Base-by-base conservation (phyloP, 2,113 vertebrate genomes). In the Xiphorhynchus elegans region DNA sequence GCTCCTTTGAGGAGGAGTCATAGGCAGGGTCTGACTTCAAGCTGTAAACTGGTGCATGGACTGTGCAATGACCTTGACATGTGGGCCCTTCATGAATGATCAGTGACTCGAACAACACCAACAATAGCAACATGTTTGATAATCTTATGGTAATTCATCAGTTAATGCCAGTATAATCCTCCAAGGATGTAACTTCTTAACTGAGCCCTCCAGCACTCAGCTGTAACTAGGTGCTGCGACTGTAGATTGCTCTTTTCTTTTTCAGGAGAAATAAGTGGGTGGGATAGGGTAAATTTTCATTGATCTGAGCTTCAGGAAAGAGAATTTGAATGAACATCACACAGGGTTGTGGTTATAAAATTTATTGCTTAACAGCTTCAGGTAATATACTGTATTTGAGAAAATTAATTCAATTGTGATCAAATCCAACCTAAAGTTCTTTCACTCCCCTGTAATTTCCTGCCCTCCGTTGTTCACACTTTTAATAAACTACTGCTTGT, bases 1-100 rank as follows among this genome's bases (percentile, higher is more conserved):
- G 66, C 2, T 82, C 23, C 40, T 2, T 2, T 1, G 0, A 6
- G 12, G 17, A 75, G 55, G 10, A 62, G 20, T 0, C 3, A 42
- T 8, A 39, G 44, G 23, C 28, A 79, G 55, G 9, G 19, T 64
- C 21, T 11, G 10, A 35, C 37, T 83, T 72, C 1, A 25, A 11
- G 13, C 17, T n/a, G 7, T 11, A 25, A 52, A 1, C 4, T 3
- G 5, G 8, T 40, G 44, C 21, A n/a, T 0, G 23, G 67, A 28
- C 42, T 42, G 31, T 59, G 53, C 59, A 58, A 21, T 3, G 4
- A 33, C 11, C 40, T 68, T 72, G 49, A 15, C 11, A 37, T 4
- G 4, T 15, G 56, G 35, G 52, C n/a, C 31, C 31, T 87, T 73
- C 10, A 8, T 29, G 67, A 72, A 76, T 21, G 4, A 53, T 50